Percentiles rank a stretch among this genome's conserved stretches.
These are phyloP conservation scores for Drosophila persimilis DNA, from an alignment of 1,140 invertebrate species.

Conservation along the genomic window DNA sequence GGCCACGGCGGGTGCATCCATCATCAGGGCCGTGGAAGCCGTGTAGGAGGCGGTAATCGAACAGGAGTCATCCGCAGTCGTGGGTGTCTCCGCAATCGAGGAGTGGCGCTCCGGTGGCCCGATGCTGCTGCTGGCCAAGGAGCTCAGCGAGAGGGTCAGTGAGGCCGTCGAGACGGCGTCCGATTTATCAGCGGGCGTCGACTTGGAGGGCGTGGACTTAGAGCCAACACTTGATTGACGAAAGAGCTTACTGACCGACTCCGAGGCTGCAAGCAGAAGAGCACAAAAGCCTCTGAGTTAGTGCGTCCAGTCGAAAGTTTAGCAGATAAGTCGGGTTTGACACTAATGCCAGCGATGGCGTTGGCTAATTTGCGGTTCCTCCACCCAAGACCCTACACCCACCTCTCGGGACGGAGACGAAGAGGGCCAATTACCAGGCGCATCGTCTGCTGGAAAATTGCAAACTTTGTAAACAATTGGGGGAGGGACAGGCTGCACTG, in stretches of 20 bases:
- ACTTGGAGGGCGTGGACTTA: slow-evolving; percentile 62
- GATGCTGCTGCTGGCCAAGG: slow-evolving; percentile 62
- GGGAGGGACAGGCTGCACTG: background rate
- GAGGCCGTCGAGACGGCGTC: slow-evolving; percentile 66
- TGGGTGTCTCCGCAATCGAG: slow-evolving; percentile 65
- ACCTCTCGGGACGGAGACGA: background rate
- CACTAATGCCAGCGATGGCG: slow-evolving; percentile 68
- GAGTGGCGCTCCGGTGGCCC: slow-evolving; percentile 49
- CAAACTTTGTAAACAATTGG: slow-evolving; percentile 24
- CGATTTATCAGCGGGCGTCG: slow-evolving; percentile 57
- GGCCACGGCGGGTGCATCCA: slow-evolving; percentile 49
- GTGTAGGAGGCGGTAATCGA: slow-evolving; percentile 66
- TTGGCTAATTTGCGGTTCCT: slow-evolving; percentile 67
- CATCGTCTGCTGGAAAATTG: slow-evolving; percentile 46
- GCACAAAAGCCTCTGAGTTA: slow-evolving; percentile 35
- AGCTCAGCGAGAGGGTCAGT: slow-evolving; percentile 71
- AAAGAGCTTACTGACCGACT: slow-evolving; percentile 82
- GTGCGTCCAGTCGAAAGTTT: slow-evolving; percentile 48
- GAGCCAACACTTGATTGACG: slow-evolving; percentile 67
- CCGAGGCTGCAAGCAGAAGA: slow-evolving; percentile 61
- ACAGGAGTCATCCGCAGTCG: slow-evolving; percentile 59
- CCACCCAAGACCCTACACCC: background rate
- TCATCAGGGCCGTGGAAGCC: slow-evolving; percentile 70
- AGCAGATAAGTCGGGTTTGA: slow-evolving; percentile 63
- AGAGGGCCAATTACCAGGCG: slow-evolving; percentile 62